Evolutionary conservation across 2,113 vertebrate species (phyloP), one percentile per base, ranked within the genome.

Genomic region (Phaethornis superciliosus): DNA sequence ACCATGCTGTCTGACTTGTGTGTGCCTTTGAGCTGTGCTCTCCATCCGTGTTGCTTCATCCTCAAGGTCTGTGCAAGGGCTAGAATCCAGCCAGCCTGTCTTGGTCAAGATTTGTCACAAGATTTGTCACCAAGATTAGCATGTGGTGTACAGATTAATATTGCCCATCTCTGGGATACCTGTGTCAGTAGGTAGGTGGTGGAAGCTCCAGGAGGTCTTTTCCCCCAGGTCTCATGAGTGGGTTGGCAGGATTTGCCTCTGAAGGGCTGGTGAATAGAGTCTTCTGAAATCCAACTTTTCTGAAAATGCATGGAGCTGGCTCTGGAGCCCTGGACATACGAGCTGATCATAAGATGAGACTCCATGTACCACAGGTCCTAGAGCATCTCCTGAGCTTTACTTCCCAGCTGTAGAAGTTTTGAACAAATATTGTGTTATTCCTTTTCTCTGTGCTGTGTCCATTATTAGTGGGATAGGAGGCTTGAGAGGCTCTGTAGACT

Each of bases 11-110:
- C 85, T 78, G 83, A 15, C 60, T 84, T 19, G 28, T 0, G 0
- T 24, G 55, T 86, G 83, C 80, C 56, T 67, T 90, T 85, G 56
- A 67, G 83, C 90, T 81, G 8, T 68, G 65, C 40, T 86, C 17
- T 68, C 64, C 30, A 4, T 47, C 51, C 3, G 0, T 56, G 33
- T 10, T 78, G 65, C 32, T 89, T 75, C 49, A 49, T 90, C 56
- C 40, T 33, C 5, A 1, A 54, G n/a, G 33, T 69, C 32, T 51
- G 13, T 47, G 59, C 28, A 33, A 44, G 55, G 23, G 37, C 47
- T 1, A 2, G 46, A 79, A 69, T 54, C 62, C 44, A 89, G 47
- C 51, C 59, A 63, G 47, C 47, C 37, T 90, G 64, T 86, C 37
- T 11, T 8, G 2, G 26, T 74, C 35, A 51, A 71, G 83, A 63